Conservation (phyloP, 2,888 invertebrate species). For the Spodoptera picta region DNA sequence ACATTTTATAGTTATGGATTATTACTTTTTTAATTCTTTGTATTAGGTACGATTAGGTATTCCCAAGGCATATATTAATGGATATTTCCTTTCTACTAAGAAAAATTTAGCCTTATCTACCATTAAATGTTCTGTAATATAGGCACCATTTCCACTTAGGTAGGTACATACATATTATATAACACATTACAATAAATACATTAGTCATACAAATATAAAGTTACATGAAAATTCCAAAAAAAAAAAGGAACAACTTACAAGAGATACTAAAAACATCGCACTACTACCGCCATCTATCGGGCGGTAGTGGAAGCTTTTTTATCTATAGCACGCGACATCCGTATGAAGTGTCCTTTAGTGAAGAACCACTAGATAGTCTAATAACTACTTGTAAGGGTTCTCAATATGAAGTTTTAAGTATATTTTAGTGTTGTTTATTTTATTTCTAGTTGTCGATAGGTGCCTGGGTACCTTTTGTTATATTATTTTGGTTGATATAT, state of each 20-base stretch:
- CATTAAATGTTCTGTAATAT: too few relatives aligned
- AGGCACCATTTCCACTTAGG: too few relatives aligned
- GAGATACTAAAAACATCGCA: slow-evolving; percentile 25
- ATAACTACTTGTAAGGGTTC: slow-evolving; percentile 27
- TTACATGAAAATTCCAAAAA: slow-evolving; percentile 39
- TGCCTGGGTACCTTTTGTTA: too few relatives aligned
- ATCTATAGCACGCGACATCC: slow-evolving; percentile 11
- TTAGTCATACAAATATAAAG: slow-evolving; percentile 27
- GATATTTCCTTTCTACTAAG: too few relatives aligned
- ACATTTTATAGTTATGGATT: too few relatives aligned
- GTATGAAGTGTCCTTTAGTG: slow-evolving; percentile 3
- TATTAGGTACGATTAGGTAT: too few relatives aligned
- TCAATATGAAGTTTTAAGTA: slow-evolving; percentile 27
- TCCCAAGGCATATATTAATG: too few relatives aligned
- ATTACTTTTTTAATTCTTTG: too few relatives aligned
- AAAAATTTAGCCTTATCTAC: too few relatives aligned
- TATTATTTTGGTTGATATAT: too few relatives aligned
- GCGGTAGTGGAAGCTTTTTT: slow-evolving; percentile 70
- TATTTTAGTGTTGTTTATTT: slow-evolving; percentile 20
- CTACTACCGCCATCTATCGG: slow-evolving; percentile 78
- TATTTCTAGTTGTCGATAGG: slow-evolving; percentile 7
- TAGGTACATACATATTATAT: too few relatives aligned
- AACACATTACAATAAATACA: slow-evolving; percentile 35
- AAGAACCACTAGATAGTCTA: slow-evolving; percentile 24
- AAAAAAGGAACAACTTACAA: background rate